Percentiles rank a stretch among this genome's conserved stretches.
phyloP scores from a whole-genome alignment of 1,140 invertebrate species.

The Trichoplusia ni region DNA sequence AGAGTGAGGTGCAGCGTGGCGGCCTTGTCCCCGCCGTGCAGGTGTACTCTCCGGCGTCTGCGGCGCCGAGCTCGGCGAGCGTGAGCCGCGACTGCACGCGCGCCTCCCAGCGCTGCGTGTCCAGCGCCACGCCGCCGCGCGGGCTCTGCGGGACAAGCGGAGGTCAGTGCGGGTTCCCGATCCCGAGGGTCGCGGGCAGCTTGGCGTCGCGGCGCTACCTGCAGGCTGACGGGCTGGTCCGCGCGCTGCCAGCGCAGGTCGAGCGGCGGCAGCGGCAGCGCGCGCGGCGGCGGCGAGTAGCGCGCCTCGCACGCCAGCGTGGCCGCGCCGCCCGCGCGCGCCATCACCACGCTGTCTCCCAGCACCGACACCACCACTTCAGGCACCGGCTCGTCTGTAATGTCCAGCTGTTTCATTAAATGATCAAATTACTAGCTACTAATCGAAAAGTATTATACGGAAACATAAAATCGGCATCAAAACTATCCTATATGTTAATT shows the following conservation, averaged over 20 bases:
- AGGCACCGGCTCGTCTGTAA: conserved; percentile 51
- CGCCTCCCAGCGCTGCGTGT: conserved; percentile 64
- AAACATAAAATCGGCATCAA: too few relatives aligned
- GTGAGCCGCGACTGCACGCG: conserved; percentile 63
- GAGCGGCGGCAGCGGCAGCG: conserved; percentile 52
- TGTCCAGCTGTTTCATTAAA: neutral
- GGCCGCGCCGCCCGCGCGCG: conserved; percentile 56
- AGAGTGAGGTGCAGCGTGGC: conserved; percentile 28
- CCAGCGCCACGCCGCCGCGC: conserved; percentile 68
- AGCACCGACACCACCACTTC: conserved; percentile 38
- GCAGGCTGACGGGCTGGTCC: conserved; percentile 53
- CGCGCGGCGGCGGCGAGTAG: conserved; percentile 44
- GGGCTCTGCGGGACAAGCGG: conserved; percentile 42
- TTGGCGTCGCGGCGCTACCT: too few relatives aligned
- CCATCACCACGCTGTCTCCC: conserved; percentile 34
- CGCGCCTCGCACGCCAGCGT: conserved; percentile 66
- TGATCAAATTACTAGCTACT: neutral
- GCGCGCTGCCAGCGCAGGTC: conserved; percentile 59
- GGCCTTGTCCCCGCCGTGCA: conserved; percentile 50
- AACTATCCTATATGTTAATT: too few relatives aligned
- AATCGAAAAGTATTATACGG: too few relatives aligned
- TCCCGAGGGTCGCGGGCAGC: too few relatives aligned
- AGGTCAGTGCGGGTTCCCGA: too few relatives aligned
- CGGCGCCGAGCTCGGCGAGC: conserved; percentile 51
- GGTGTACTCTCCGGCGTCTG: conserved; percentile 61